Conservation (phyloP, 2,113 vertebrate species). For the Pollimyrus isidori region DNA sequence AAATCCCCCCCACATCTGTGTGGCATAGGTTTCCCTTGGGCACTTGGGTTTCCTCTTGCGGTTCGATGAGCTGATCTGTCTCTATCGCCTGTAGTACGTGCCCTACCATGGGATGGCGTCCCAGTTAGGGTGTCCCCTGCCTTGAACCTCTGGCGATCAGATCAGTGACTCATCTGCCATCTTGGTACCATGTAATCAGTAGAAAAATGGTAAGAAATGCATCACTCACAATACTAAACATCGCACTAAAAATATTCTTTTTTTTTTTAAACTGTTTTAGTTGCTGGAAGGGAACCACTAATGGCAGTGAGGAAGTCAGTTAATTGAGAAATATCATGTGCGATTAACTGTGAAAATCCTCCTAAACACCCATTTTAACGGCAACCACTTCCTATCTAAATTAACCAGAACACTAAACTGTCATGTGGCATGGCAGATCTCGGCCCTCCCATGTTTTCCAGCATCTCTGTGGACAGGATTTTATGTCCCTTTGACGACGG, state of each 20-base stretch:
- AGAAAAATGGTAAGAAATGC: neutral
- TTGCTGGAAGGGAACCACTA: neutral
- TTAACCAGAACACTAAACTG: neutral
- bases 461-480: neutral
- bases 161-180: neutral
- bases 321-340: neutral
- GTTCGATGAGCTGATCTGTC: neutral
- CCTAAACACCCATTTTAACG: neutral
- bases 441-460: neutral
- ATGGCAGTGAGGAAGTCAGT: neutral
- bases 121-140: neutral
- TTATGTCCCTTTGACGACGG: neutral
- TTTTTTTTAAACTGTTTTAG: neutral
- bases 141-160: neutral
- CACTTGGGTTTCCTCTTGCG: neutral
- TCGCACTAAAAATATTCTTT: neutral
- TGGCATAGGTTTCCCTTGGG: neutral
- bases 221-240: neutral
- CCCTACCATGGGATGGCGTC: neutral
- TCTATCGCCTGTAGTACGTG: neutral
- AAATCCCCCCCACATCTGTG: neutral
- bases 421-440: neutral
- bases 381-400: neutral
- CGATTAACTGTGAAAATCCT: neutral
- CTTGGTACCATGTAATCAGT: neutral